Evolutionary conservation across 1,140 invertebrate species (phyloP), one percentile per base, ranked within the genome.

Genomic region (Atopsyche davidsoni): DNA sequence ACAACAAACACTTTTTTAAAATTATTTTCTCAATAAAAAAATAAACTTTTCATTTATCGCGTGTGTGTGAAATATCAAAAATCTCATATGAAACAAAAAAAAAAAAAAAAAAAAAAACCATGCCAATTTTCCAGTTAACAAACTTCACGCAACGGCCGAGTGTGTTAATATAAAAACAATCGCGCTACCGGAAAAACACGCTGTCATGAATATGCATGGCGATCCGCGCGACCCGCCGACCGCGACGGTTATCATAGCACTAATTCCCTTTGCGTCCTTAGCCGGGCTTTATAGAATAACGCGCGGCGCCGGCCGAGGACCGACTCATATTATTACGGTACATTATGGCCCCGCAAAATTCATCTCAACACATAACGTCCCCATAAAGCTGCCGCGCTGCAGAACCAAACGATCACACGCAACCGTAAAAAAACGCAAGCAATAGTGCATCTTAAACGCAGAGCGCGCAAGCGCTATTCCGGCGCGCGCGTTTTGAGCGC

Each of bases 251-350:
- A 46, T 46, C 43, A 52, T 46, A 46, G 41, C 50, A 52, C 50
- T 52, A 52, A 52, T 46, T 52, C 40, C 36, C 43, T 46, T n/a
- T 46, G 39, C 49, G 22, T 46, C 50, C 50, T 46, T 52, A 39
- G 50, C 50, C 32, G 42, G 43, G 32, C 24, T 46, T 52, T 52
- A 52, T 52, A 52, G 46, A 52, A 52, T 45, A 51, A 51, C 48
- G 32, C 34, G 36, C 44, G 36, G 21, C 25, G 24, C 43, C 19
- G 32, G 25, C 40, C 19, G 23, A 39, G 49, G 34, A 44, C 49
- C 41, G 31, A 46, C 32, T 51, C 49, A 44, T 23, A 24, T 44
- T 49, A 42, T 41, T 49, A 49, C 36, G 36, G 47, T 24, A 24
- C 47, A 42, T 41, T 49, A 44, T 34, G 19, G 6, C 41, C 17